Evolutionary conservation across 2,113 vertebrate genomes (phyloP), one percentile per base, ranked within the genome.

Genomic region (Muntiacus reevesi): DNA sequence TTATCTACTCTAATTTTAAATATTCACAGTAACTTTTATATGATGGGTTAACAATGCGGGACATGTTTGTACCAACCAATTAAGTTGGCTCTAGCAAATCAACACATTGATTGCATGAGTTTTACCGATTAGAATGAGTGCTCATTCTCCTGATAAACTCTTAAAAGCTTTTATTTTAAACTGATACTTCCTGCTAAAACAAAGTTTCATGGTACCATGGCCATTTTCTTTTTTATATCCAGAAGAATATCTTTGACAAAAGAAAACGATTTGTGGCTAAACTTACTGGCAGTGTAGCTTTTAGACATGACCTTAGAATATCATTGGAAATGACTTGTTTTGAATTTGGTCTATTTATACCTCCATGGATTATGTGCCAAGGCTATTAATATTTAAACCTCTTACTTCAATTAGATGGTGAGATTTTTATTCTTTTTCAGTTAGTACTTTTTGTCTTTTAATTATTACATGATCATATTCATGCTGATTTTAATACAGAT

Each of bases 341-440:
- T 91, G 76, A 87, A 83, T 92, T 91, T 76, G 52, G 55, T 64
- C 89, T 43, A 1, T 71, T 87, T 87, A 64, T 86, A n/a, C 86
- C 71, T 91, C 82, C 1, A 33, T 92, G 52, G 79, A 62, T 83
- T 87, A n/a, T 47, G 17, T 55, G 16, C 40, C 76, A 86, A 55
- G 36, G 30, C 52, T 84, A 25, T 67, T 86, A 71, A 84, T 91
- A 81, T 36, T 97, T 74, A 97, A 94, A 87, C 76, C 40, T 97
- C 16, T 85, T 60, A 47, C 33, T 76, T 96, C 27, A 7, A 33
- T 64, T 57, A 21, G 9, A 33, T 92, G 27, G 43, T 87, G 91
- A 86, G 16, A 91, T 91, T 95, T 45, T 85, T 84, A 59, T 27
- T 94, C 64, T 47, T 89, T 95, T 97, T 85, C 54, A 55, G 2